Evolutionary conservation across 2,797 vertebrate species (phyloP).

Genomic region (Erpetoichthys calabaricus): DNA sequence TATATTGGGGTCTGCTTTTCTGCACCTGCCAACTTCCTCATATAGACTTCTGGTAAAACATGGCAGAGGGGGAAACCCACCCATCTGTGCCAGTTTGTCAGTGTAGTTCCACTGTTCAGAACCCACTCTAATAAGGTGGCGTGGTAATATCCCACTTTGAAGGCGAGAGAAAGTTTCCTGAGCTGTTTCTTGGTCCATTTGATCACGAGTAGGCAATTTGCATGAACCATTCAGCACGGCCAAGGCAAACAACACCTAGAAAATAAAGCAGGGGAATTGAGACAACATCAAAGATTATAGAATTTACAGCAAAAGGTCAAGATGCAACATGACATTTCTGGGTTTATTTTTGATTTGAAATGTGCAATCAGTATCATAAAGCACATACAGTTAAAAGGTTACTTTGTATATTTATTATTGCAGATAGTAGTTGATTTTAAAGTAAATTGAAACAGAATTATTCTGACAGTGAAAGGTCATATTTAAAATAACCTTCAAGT

Average conservation of each 20-base stretch:
- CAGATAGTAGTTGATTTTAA: too few species aligned
- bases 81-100: slow-evolving; percentile 28
- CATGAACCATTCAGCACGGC: slow-evolving; percentile 38
- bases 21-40: slow-evolving; percentile 23
- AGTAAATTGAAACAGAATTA: too few species aligned
- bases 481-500: too few species aligned
- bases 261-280: slow-evolving; percentile 20
- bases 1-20: too few species aligned
- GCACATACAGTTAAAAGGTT: too few species aligned
- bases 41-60: slow-evolving; percentile 35
- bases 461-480: too few species aligned
- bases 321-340: too few species aligned
- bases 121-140: slow-evolving; percentile 40
- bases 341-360: too few species aligned
- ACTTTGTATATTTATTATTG: too few species aligned
- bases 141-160: slow-evolving; percentile 20
- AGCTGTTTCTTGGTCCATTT: slow-evolving; percentile 39
- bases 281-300: slow-evolving; percentile 5
- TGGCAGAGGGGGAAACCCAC: slow-evolving; percentile 31
- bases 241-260: slow-evolving; percentile 24
- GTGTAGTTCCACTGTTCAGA: slow-evolving; percentile 53
- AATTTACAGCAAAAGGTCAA: neutral
- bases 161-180: slow-evolving; percentile 15
- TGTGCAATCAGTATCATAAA: too few species aligned
- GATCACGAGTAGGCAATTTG: slow-evolving; percentile 29